Base-by-base conservation (phyloP, 1,140 invertebrate genomes). In the Eupristina koningsbergeri region DNA sequence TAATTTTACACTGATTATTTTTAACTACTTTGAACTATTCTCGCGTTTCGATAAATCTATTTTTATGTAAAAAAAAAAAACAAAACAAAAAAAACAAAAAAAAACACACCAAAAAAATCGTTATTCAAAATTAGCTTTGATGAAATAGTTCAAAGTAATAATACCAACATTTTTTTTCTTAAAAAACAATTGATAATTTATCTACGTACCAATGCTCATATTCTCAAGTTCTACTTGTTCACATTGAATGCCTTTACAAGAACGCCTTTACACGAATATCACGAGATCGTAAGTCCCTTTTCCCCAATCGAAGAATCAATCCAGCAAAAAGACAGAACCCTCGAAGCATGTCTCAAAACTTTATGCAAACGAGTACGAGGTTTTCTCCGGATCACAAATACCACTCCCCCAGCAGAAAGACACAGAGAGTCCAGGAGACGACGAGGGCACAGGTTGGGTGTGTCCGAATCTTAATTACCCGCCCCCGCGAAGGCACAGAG, bases 391-490 rank as follows among this genome's bases (percentile, higher is more conserved):
- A 88, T 86, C 89, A 41, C 29, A 1, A 61, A 88, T 91, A n/a
- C n/a, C n/a, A n/a, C 92, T 92, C 92, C 90, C 92, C 92, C 91
- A 89, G 73, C 34, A 39, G 31, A 74, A 77, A 84, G 78, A 84
- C 58, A 74, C 31, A 22, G n/a, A 11, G 22, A 34, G 89, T 89
- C 53, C 3, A 58, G 86, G 88, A 88, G 89, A 91, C 91, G 91
- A 92, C 90, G 89, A 88, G 86, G 89, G 88, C 89, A 50, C 22
- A 67, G 47, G 86, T 84, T 91, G 91, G 92, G 92, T 91, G 92
- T 93, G 92, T 91, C 91, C 87, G 91, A 92, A 93, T 93, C 92
- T 92, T 92, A 93, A 93, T 93, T 93, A 92, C 87, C 87, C 89
- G 88, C 88, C 89, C 86, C 88, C 84, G 86, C 86, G 87, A 80